Conservation (phyloP, 2,888 invertebrate genomes). For the Anorthoa munda region DNA sequence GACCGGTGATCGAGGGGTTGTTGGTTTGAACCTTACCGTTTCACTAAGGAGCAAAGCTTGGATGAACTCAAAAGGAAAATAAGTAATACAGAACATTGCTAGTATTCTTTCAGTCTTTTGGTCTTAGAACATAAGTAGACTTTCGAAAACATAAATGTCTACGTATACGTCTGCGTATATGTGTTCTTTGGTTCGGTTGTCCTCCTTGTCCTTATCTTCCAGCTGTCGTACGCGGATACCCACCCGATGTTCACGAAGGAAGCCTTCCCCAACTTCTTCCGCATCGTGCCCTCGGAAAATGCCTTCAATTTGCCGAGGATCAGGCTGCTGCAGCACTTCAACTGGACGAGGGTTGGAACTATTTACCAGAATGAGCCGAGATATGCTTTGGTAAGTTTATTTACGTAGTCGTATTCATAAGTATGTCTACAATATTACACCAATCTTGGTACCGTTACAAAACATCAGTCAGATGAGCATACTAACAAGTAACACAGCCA, state of each 20-base stretch:
- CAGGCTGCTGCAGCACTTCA: slow-evolving; percentile 96
- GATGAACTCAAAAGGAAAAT: not conserved
- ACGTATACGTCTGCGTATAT: not conserved
- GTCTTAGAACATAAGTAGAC: no score
- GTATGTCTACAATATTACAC: not conserved
- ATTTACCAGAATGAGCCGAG: slow-evolving; percentile 99
- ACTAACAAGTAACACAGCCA: not conserved
- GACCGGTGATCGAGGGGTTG: not conserved
- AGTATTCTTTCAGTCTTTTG: not conserved
- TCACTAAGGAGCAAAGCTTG: not conserved
- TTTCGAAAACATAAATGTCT: not conserved
- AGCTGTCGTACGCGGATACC: slow-evolving; percentile 99
- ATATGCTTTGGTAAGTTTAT: slow-evolving; percentile 94
- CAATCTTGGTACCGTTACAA: not conserved
- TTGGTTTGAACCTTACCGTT: not conserved
- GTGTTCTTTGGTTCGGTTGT: slow-evolving; percentile 25
- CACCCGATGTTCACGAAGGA: slow-evolving; percentile 99
- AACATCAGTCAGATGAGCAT: not conserved
- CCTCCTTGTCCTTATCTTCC: slow-evolving; percentile 73
- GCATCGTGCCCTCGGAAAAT: slow-evolving; percentile 98
- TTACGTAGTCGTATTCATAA: not conserved
- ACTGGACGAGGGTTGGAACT: slow-evolving; percentile 99
- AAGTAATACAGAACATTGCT: not conserved
- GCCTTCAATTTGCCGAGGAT: slow-evolving; percentile 98
- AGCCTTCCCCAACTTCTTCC: slow-evolving; percentile 98